Evolutionary conservation across 2,797 vertebrate species (phyloP).

Genomic region (Halcyon leucocephala): DNA sequence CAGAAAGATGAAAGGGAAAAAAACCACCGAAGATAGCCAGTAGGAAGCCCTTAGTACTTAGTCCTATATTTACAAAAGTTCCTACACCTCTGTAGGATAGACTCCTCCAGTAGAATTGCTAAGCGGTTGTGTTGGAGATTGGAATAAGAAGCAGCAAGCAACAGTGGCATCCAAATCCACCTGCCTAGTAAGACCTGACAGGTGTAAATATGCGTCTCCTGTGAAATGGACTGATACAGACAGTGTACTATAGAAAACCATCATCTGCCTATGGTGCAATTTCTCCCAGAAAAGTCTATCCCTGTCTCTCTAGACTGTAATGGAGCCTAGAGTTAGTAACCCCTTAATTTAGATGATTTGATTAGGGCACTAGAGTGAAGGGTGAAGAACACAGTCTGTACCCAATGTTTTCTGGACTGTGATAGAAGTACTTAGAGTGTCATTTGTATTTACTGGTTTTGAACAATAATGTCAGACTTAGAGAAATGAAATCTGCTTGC

Average conservation of each 20-base stretch:
- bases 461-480: background rate
- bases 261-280: background rate
- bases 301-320: background rate
- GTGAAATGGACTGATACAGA: background rate
- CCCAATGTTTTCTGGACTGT: background rate
- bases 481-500: background rate
- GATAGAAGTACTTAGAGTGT: background rate
- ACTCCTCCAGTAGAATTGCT: background rate
- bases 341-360: background rate
- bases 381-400: background rate
- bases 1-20: background rate
- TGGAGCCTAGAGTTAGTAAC: background rate
- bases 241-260: background rate
- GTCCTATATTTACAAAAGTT: background rate
- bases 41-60: background rate
- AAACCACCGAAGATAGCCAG: background rate
- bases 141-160: background rate
- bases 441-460: background rate
- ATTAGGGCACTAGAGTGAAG: background rate
- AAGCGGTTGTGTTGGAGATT: background rate
- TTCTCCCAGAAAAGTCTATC: constrained; percentile 3
- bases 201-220: background rate
- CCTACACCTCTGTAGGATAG: accelerated
- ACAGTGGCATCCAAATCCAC: background rate
- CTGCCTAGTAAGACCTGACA: background rate